Conservation (phyloP, 2,797 vertebrate species). For the Myotis daubentonii region DNA sequence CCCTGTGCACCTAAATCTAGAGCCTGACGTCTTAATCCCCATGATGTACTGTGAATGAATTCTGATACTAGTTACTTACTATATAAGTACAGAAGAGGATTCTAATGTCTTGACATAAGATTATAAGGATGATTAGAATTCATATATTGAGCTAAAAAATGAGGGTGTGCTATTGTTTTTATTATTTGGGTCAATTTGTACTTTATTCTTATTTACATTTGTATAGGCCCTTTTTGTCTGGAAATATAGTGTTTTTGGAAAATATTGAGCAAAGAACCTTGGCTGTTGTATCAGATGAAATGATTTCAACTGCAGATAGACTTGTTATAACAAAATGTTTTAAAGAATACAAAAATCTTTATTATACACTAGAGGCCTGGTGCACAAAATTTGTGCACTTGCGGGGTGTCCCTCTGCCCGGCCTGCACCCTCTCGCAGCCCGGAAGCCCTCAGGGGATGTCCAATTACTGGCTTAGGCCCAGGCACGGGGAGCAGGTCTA, state of each 20-base stretch:
- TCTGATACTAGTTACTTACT: background rate
- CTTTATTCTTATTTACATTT: conserved; percentile 23
- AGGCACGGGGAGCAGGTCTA: too few species aligned
- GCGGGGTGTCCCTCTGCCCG: too few species aligned
- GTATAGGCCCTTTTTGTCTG: background rate
- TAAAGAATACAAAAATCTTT: conserved; percentile 25
- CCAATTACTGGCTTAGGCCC: too few species aligned
- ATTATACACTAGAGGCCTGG: background rate
- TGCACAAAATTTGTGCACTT: too few species aligned
- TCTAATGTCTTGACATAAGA: background rate
- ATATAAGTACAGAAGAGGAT: background rate
- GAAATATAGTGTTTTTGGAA: conserved; percentile 43
- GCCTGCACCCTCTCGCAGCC: too few species aligned
- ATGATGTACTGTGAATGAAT: background rate
- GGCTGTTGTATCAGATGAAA: background rate
- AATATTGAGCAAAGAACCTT: background rate
- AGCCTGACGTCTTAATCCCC: background rate
- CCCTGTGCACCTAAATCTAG: background rate
- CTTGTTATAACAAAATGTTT: conserved; percentile 26
- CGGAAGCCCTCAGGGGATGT: too few species aligned
- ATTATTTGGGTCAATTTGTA: background rate
- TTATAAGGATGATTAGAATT: background rate
- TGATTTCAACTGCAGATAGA: background rate
- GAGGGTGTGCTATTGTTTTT: background rate
- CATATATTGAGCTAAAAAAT: background rate